These are phyloP conservation scores for Flabesymbios commensalis DNA, from an alignment of 2,888 invertebrate genomes.

Conservation along the genomic window DNA sequence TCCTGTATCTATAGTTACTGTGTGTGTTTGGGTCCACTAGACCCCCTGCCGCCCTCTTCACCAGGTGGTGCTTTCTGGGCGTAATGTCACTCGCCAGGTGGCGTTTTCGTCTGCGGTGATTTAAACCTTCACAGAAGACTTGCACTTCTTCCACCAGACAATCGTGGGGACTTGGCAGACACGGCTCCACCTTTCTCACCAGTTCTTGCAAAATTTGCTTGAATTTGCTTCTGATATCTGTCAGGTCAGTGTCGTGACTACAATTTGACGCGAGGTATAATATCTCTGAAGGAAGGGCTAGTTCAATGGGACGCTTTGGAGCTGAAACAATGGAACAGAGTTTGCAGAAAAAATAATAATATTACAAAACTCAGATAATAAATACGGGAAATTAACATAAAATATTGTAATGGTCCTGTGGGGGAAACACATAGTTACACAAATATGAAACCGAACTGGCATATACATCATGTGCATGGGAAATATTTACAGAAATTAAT, in stretches of 20 bases:
- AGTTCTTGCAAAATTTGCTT: conserved; percentile 18
- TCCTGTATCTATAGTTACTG: background rate
- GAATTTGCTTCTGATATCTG: conserved; percentile 15
- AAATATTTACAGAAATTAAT: too few relatives aligned
- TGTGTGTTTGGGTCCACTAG: background rate
- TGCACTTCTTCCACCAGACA: conserved; percentile 29
- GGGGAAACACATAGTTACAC: too few relatives aligned
- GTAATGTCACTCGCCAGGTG: background rate
- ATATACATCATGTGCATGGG: too few relatives aligned
- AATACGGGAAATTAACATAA: too few relatives aligned
- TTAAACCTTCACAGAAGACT: conserved; percentile 4
- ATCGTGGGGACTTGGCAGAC: conserved; percentile 21
- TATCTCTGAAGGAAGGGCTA: conserved; percentile 29
- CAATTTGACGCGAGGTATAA: conserved; percentile 22
- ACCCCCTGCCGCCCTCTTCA: background rate
- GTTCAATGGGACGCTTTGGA: conserved; percentile 29
- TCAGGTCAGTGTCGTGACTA: conserved; percentile 9
- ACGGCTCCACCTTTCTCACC: conserved; percentile 15
- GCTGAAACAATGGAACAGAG: conserved; percentile 9
- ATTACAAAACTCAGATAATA: too few relatives aligned
- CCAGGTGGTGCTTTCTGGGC: too few relatives aligned
- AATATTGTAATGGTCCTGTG: too few relatives aligned
- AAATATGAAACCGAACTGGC: too few relatives aligned
- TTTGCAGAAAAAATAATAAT: too few relatives aligned
- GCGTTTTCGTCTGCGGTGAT: conserved; percentile 2